Evolutionary conservation across 1,140 invertebrate genomes (phyloP), one percentile per base, ranked within the genome.

Genomic region (Formica selysi): DNA sequence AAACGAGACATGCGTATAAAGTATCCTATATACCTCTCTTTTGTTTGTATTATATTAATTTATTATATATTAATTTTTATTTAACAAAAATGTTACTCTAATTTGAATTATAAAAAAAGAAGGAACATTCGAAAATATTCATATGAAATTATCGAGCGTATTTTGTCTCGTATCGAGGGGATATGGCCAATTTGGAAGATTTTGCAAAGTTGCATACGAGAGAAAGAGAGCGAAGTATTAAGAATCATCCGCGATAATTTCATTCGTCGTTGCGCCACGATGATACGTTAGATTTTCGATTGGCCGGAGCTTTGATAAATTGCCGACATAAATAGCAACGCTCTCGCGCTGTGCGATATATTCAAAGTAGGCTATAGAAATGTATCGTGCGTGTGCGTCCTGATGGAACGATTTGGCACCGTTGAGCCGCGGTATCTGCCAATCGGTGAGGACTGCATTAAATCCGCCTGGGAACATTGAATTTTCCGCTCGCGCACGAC

Each of bases 361-460:
- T 88, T 88, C 87, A 59, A 89, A 80, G 87, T 87, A 80, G 87
- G 67, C 73, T 59, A 67, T 59, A 64, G 44, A 57, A 71, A 74
- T 86, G 65, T 78, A 85, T 67, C 79, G 86, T 74, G 41, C 73
- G 67, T 59, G 73, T 76, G 70, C 64, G 70, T 59, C 44, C 87
- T 84, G 89, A 90, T 87, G 85, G 88, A 89, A 89, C 88, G 88
- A 89, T 89, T 89, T 89, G 88, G 87, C 88, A 89, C 83, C 84
- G 87, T 86, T 57, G 83, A 86, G 84, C 84, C 84, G 83, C 64
- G n/a, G 87, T 89, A 89, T 89, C 88, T 89, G 88, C 88, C 88
- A 89, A 89, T 89, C 88, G 88, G 81, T 86, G 88, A 89, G 88
- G 78, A 89, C 88, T 89, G 88, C 87, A 89, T 89, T 89, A 89